Percentiles rank a stretch among this genome's conserved stretches.
Evolutionary conservation across 2,797 vertebrate genomes (phyloP).

Genomic region (Alca torda): DNA sequence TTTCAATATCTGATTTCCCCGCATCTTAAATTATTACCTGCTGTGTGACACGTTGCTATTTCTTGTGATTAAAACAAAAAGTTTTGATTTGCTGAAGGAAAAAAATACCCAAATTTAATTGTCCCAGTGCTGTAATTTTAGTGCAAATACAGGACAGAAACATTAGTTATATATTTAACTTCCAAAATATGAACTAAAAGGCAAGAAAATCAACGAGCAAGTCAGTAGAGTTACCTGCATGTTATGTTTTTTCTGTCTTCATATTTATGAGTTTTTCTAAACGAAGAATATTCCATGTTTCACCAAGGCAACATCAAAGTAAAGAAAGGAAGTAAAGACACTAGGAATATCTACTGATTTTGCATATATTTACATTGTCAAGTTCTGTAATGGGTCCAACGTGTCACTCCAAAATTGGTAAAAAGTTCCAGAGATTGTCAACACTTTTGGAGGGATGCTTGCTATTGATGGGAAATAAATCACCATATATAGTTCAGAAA

Average conservation of each 20-base stretch:
- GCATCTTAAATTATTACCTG: constrained; percentile 19
- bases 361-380: background rate
- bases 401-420: background rate
- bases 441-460: background rate
- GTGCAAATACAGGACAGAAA: background rate
- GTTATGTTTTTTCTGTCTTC: background rate
- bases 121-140: background rate
- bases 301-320: background rate
- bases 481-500: background rate
- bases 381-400: accelerated
- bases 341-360: background rate
- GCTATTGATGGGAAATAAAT: background rate
- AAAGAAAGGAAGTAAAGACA: background rate
- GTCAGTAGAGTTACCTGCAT: background rate
- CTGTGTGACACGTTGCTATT: background rate
- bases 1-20: background rate
- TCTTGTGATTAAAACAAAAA: constrained; percentile 2
- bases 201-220: background rate
- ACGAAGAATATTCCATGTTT: background rate
- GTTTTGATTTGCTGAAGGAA: background rate
- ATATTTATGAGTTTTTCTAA: background rate
- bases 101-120: background rate
- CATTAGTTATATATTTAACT: background rate
- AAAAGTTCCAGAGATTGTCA: background rate
- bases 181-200: background rate